Conservation (phyloP, 1,140 invertebrate species). For the Popillia japonica region DNA sequence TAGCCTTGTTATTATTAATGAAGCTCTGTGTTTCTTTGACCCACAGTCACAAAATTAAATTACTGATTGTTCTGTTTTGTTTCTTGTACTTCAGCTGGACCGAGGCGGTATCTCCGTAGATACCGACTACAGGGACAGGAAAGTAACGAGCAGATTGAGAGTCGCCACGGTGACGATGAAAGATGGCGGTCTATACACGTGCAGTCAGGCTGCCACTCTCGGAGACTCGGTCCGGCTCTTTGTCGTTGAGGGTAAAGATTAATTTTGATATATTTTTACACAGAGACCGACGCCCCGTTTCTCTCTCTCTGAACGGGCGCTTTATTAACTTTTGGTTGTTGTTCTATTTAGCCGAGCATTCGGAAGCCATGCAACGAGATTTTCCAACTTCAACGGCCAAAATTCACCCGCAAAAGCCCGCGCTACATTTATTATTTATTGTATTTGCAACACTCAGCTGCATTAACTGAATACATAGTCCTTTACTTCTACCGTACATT, state of each 20-base stretch:
- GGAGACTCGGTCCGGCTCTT: constrained; percentile 60
- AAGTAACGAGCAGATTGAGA: constrained; percentile 58
- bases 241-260: constrained; percentile 62
- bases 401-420: constrained; percentile 7
- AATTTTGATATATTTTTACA: constrained; percentile 34
- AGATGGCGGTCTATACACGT: constrained; percentile 65
- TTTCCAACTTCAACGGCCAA: constrained; percentile 43
- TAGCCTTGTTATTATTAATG: constrained; percentile 9
- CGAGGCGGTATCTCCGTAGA: constrained; percentile 58
- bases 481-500: background rate
- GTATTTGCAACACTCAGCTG: constrained; percentile 27
- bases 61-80: constrained; percentile 27
- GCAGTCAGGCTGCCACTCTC: constrained; percentile 58
- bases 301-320: background rate
- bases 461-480: constrained; percentile 27
- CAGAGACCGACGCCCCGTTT: background rate
- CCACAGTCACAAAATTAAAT: constrained; percentile 9
- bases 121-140: constrained; percentile 54
- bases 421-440: constrained; percentile 37
- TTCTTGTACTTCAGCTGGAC: constrained; percentile 47
- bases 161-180: constrained; percentile 54
- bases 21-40: constrained; percentile 30
- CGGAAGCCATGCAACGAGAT: constrained; percentile 57
- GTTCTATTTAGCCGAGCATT: constrained; percentile 52
- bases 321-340: constrained; percentile 40